A percentile compares a stretch with the other conserved stretches of the same genome.
Evolutionary conservation across 1,140 invertebrate genomes (phyloP).

Genomic region (Sinonovacula constricta): DNA sequence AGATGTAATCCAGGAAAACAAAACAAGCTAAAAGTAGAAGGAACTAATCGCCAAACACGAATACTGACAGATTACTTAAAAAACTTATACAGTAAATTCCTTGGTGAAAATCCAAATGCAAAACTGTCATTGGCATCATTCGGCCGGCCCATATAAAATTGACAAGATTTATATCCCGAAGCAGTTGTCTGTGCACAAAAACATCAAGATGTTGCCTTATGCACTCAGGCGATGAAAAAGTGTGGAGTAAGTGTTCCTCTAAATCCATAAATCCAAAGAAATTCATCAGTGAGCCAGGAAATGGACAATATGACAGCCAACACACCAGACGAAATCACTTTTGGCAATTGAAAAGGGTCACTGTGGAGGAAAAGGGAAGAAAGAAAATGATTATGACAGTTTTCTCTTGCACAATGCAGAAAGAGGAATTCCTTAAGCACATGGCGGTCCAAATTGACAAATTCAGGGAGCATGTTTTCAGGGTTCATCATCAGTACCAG

Average conservation of each 20-base stretch:
- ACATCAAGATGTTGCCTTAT: slow-evolving; percentile 59
- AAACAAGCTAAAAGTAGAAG: slow-evolving; percentile 2
- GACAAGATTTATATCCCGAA: slow-evolving; percentile 44
- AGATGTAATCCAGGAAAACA: slow-evolving; percentile 50
- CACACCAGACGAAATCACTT: background rate
- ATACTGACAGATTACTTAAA: slow-evolving; percentile 54
- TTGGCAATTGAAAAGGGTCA: slow-evolving; percentile 37
- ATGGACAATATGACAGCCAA: no score
- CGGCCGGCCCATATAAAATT: slow-evolving; percentile 39
- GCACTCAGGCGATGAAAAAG: no score
- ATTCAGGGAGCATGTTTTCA: slow-evolving; percentile 31
- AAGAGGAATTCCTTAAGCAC: background rate
- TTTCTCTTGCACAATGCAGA: background rate
- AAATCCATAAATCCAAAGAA: no score
- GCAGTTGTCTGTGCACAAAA: slow-evolving; percentile 53
- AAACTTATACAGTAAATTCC: slow-evolving; percentile 53
- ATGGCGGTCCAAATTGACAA: slow-evolving; percentile 15
- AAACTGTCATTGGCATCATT: slow-evolving; percentile 49
- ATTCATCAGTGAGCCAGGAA: no score
- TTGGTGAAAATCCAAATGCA: slow-evolving; percentile 50
- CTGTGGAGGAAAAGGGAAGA: slow-evolving; percentile 18
- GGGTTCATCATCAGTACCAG: slow-evolving; percentile 36
- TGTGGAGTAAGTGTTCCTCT: no score
- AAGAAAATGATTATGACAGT: slow-evolving; percentile 19
- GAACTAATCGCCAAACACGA: slow-evolving; percentile 47